phyloP scores from a whole-genome alignment of 2,113 vertebrate genomes.

The Suncus etruscus region DNA sequence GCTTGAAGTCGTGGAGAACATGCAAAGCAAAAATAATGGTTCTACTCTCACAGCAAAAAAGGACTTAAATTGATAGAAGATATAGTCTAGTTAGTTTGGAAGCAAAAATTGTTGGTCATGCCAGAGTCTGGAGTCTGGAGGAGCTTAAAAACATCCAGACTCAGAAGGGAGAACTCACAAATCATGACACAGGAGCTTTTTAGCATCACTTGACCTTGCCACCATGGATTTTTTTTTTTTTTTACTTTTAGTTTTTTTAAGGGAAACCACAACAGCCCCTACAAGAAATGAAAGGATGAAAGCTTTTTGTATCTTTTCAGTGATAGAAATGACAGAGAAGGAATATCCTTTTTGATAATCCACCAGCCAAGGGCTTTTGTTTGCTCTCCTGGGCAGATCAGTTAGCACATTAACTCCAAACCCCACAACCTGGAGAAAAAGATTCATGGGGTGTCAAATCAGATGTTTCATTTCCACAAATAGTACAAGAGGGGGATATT shows the following conservation, averaged over 20 bases:
- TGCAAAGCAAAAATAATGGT: background rate
- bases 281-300: background rate
- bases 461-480: slow-evolving; percentile 53
- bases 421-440: slow-evolving; percentile 37
- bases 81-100: background rate
- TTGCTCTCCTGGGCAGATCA: background rate
- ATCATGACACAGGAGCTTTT: background rate
- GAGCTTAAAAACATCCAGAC: background rate
- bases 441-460: slow-evolving; percentile 38
- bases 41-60: background rate
- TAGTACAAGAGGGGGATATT: slow-evolving; percentile 21
- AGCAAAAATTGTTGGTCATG: background rate
- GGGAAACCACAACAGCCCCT: background rate
- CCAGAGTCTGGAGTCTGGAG: background rate
- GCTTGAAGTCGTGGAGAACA: background rate
- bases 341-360: background rate
- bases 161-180: background rate
- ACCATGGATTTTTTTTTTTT: background rate
- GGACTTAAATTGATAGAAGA: background rate
- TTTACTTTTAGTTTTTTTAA: background rate
- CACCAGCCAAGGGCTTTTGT: background rate
- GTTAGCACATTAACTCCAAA: slow-evolving; percentile 21
- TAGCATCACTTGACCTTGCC: background rate
- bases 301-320: background rate
- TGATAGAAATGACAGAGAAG: background rate